Conservation (phyloP, 2,797 vertebrate species). For the Eulemur coronatus region DNA sequence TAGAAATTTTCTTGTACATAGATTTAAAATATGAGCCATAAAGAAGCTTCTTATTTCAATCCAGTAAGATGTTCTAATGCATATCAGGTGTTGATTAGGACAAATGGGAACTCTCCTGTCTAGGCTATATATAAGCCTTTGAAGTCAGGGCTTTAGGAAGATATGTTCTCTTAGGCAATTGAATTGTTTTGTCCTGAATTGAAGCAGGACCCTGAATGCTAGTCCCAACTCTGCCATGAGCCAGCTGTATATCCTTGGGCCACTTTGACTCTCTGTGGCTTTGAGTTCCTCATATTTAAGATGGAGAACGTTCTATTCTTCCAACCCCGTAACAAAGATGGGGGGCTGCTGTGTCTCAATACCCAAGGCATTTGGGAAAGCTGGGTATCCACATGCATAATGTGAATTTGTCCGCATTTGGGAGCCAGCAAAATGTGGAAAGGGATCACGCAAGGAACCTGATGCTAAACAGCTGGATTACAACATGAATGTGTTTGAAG, state of each 20-base stretch:
- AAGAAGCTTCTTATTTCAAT: not conserved
- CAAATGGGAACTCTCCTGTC: not conserved
- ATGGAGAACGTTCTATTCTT: conserved; percentile 38
- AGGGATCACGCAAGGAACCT: conserved; percentile 51
- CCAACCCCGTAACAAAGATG: conserved; percentile 1
- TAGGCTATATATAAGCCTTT: not conserved
- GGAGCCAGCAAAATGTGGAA: conserved; percentile 56
- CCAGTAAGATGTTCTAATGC: conserved; percentile 12
- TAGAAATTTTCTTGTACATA: not conserved
- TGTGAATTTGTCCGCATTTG: conserved; percentile 50
- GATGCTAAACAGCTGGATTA: conserved; percentile 65
- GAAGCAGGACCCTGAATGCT: not conserved
- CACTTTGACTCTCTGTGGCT: not conserved
- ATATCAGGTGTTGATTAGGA: not conserved
- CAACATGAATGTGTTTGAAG: conserved; percentile 44
- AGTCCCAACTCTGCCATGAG: not conserved
- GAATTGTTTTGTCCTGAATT: conserved; percentile 25
- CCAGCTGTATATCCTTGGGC: not conserved
- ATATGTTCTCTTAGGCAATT: not conserved
- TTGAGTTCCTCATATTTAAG: conserved; percentile 20
- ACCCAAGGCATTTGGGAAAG: conserved; percentile 14
- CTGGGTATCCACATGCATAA: conserved; percentile 28
- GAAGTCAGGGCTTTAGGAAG: not conserved
- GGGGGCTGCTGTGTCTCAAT: conserved; percentile 5
- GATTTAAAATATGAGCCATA: conserved; percentile 22